These are phyloP conservation scores for Cololabis saira DNA, from an alignment of 2,113 vertebrate genomes.

Conservation along the genomic window DNA sequence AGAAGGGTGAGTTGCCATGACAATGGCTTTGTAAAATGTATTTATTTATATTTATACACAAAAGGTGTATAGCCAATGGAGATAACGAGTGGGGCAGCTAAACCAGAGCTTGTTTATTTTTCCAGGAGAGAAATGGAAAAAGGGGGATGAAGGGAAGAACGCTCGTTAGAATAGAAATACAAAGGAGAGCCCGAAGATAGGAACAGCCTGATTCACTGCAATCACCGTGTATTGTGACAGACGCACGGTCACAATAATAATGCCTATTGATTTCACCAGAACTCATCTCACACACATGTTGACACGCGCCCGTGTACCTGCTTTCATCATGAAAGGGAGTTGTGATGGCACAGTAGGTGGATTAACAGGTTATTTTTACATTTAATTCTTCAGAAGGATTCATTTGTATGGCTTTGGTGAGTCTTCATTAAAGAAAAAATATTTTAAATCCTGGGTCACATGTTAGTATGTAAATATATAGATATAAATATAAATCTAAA, in stretches of 20 bases:
- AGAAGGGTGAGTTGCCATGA: constrained; percentile 48
- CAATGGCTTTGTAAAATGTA: constrained; percentile 20
- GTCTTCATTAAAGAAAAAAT: background rate
- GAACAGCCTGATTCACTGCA: constrained; percentile 29
- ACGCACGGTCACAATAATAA: constrained; percentile 50
- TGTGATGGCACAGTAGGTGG: background rate
- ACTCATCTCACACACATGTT: background rate
- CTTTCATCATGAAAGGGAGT: constrained; percentile 7
- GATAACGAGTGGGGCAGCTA: constrained; percentile 45
- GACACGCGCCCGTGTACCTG: constrained; percentile 5
- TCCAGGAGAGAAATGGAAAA: constrained; percentile 32
- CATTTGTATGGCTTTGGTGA: background rate
- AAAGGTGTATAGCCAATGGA: constrained; percentile 38
- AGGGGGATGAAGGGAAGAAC: background rate
- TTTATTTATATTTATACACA: background rate
- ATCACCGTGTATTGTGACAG: constrained; percentile 31
- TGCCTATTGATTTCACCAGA: constrained; percentile 15
- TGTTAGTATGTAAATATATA: too few relatives aligned
- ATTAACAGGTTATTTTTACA: background rate
- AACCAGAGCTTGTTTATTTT: constrained; percentile 64
- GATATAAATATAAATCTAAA: too few relatives aligned
- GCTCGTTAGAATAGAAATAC: constrained; percentile 48
- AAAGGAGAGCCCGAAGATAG: constrained; percentile 16
- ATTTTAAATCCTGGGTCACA: too few relatives aligned
- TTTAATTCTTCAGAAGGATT: background rate